Evolutionary conservation across 2,113 vertebrate species (phyloP), one percentile per base, ranked within the genome.

Genomic region (Sphaerodactylus townsendi): DNA sequence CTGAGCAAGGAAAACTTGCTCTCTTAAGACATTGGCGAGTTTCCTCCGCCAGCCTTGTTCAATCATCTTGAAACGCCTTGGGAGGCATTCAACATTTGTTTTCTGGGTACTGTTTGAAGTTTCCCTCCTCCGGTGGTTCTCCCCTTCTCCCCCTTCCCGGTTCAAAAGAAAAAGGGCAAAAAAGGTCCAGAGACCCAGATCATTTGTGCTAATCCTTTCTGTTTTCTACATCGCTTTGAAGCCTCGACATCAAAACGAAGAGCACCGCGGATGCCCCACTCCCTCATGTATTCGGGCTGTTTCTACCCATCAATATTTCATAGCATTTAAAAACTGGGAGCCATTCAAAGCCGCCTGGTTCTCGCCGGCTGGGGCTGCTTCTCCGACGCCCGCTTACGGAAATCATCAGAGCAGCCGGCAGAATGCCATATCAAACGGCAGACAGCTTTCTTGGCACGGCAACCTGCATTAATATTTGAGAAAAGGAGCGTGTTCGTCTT

Each of bases 401-500:
- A n/a, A 85, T 77, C 9, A 76, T 39, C 64, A 77, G 41, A 86
- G 70, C 81, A 83, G 85, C 46, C 71, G 71, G 84, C 85, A 71
- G 64, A 39, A 72, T 83, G 0, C 37, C 5, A 0, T n/a, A 83
- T 80, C 69, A 82, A 66, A 85, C 4, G 79, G 65, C 50, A 68
- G 53, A 84, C 48, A 72, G 72, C 1, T 88, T 90, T 84, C 82
- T 88, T 82, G 76, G 84, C 2, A 25, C 3, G 50, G 71, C 87
- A 87, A 39, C 19, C 71, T 78, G 74, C 74, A 2, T 53, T 64
- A 89, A 41, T 25, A 30, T 86, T 87, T 77, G 28, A 35, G 8
- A 46, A 77, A 11, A 73, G 70, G 8, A 44, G 28, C 53, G 28
- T 64, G 81, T 35, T 53, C 64, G 72, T 64, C 53, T 33, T 30